These are phyloP conservation scores for Cariama cristata DNA, from an alignment of 2,113 vertebrate species.

Conservation along the genomic window DNA sequence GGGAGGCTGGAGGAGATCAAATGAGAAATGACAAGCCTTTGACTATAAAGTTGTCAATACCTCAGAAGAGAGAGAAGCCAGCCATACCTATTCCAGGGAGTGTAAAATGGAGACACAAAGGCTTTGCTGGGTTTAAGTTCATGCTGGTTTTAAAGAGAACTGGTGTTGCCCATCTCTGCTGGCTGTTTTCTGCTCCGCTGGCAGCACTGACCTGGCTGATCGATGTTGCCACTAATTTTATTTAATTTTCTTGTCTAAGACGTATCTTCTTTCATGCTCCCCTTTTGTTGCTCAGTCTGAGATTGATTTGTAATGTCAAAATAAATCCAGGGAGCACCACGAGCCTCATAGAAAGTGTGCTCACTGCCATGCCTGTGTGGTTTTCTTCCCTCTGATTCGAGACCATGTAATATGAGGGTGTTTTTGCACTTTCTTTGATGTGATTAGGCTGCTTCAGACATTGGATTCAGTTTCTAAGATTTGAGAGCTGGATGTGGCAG, in stretches of 20 bases:
- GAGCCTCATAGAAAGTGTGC: not conserved
- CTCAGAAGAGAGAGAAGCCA: not conserved
- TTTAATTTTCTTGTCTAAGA: constrained; percentile 39
- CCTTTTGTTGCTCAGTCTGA: not conserved
- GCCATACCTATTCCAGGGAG: not conserved
- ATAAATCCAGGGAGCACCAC: constrained; percentile 23
- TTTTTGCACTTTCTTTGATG: not conserved
- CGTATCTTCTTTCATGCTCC: not conserved
- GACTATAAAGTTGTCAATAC: constrained; percentile 20
- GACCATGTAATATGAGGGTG: not conserved
- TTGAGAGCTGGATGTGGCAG: constrained; percentile 34
- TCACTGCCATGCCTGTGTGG: not conserved
- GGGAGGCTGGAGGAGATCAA: constrained; percentile 37
- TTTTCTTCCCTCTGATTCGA: not conserved
- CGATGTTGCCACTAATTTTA: constrained; percentile 21
- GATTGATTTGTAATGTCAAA: not conserved
- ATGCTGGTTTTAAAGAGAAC: not conserved
- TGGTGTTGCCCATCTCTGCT: not conserved
- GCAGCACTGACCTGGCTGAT: not conserved
- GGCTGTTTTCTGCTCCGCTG: not conserved
- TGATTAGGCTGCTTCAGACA: not conserved
- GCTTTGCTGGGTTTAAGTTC: not conserved
- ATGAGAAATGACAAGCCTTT: constrained; percentile 14
- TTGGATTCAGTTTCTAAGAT: constrained; percentile 18
- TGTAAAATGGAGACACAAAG: not conserved